Conservation (phyloP, 2,797 vertebrate species). For the Pangasius macronema region DNA sequence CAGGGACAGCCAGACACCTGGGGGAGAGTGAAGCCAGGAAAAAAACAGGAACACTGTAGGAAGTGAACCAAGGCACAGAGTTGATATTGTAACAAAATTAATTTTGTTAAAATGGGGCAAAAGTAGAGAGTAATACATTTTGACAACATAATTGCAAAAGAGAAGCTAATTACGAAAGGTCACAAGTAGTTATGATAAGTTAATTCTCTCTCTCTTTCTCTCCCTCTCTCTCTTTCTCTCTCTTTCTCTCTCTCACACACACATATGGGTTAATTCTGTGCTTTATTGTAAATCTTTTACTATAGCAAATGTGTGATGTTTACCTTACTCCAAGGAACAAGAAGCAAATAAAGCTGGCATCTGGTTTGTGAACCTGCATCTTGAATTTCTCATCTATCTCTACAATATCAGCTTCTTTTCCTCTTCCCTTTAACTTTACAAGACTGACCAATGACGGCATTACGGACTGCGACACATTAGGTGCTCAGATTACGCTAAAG, state of each 20-base stretch:
- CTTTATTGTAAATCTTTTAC: neutral
- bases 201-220: neutral
- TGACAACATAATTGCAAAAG: neutral
- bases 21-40: slow-evolving; percentile 52
- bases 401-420: neutral
- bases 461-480: neutral
- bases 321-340: neutral
- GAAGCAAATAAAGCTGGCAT: neutral
- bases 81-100: slow-evolving; percentile 13
- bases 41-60: neutral
- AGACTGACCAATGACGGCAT: neutral
- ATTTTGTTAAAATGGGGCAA: neutral
- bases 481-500: too few species aligned
- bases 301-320: neutral
- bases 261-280: neutral
- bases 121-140: neutral
- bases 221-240: neutral
- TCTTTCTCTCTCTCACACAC: neutral
- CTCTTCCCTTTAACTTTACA: neutral
- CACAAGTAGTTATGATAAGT: neutral
- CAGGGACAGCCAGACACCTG: slow-evolving; percentile 59
- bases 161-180: neutral
- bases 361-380: neutral
- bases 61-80: neutral
- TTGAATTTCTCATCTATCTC: neutral